Evolutionary conservation across 23 tunicate genomes (phyloP).

Genomic region (Ascidia mentula): DNA sequence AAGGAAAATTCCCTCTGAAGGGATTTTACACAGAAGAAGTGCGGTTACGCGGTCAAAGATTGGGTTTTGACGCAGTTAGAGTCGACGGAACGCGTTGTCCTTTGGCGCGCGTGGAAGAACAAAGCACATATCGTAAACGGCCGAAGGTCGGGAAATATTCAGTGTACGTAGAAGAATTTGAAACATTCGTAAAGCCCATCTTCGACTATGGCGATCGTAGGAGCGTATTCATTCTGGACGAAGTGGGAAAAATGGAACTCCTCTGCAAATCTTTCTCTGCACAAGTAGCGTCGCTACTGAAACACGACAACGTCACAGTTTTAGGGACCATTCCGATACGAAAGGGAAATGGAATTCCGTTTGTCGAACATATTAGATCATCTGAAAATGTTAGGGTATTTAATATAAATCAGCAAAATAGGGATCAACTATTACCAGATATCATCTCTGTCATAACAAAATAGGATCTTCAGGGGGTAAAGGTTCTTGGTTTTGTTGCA

Average conservation of each 20-base stretch:
- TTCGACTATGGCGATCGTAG: background rate
- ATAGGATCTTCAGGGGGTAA: too few species aligned
- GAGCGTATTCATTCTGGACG: constrained; percentile 50
- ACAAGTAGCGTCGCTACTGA: constrained; percentile 35
- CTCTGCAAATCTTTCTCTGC: constrained; percentile 54
- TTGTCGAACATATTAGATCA: constrained; percentile 59
- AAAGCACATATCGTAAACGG: constrained; percentile 3
- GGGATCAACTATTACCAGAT: constrained; percentile 43
- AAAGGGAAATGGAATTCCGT: constrained; percentile 40
- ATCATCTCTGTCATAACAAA: constrained; percentile 9
- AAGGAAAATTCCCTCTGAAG: background rate
- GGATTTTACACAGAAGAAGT: constrained; percentile 86
- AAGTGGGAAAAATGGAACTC: constrained; percentile 94
- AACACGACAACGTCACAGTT: constrained; percentile 16
- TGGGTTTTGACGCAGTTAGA: constrained; percentile 63
- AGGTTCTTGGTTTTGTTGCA: too few species aligned
- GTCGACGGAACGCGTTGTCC: constrained; percentile 46
- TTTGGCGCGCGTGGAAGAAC: constrained; percentile 37
- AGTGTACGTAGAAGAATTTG: constrained; percentile 61
- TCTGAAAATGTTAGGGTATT: constrained; percentile 35
- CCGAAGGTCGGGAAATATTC: constrained; percentile 73
- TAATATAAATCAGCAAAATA: constrained; percentile 49
- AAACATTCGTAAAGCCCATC: constrained; percentile 36
- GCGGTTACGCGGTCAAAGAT: constrained; percentile 29
- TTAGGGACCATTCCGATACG: constrained; percentile 72